These are phyloP conservation scores for Heliocidaris tuberculata DNA, from an alignment of 35 echinoderm and acorn worm genomes.

Conservation along the genomic window DNA sequence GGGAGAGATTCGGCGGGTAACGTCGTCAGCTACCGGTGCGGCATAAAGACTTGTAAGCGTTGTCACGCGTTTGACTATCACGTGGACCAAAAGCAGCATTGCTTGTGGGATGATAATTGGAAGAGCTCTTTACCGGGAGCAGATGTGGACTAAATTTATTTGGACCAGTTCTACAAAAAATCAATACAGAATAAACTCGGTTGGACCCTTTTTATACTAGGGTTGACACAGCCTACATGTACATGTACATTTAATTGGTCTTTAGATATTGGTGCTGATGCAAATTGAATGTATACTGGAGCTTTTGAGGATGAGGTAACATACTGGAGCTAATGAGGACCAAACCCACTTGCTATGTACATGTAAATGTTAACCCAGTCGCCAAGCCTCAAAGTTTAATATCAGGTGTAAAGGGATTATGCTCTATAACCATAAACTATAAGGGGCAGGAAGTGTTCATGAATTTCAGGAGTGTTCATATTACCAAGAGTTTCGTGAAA, in stretches of 20 bases:
- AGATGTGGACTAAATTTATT: neutral
- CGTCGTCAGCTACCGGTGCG: conserved; percentile 87
- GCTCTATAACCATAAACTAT: no score
- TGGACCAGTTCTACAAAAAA: neutral
- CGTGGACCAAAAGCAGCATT: conserved; percentile 68
- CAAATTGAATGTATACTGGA: neutral
- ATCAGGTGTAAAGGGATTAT: no score
- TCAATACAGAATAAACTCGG: no score
- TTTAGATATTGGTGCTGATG: neutral
- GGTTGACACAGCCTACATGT: no score
- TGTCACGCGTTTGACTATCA: conserved; percentile 82
- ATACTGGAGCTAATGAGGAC: neutral
- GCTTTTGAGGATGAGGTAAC: neutral
- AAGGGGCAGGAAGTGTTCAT: no score
- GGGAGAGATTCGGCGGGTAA: conserved; percentile 91
- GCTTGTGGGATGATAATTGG: conserved; percentile 78
- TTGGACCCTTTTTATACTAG: no score
- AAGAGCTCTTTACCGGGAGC: neutral
- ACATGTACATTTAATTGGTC: neutral
- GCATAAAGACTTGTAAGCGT: conserved; percentile 94
- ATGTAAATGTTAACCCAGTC: no score
- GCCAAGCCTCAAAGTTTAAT: no score
- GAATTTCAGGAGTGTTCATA: no score
- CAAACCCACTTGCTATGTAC: neutral
- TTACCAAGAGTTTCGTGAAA: no score